Evolutionary conservation across 1,140 invertebrate species (phyloP).

Genomic region (Drosophila insularis): DNA sequence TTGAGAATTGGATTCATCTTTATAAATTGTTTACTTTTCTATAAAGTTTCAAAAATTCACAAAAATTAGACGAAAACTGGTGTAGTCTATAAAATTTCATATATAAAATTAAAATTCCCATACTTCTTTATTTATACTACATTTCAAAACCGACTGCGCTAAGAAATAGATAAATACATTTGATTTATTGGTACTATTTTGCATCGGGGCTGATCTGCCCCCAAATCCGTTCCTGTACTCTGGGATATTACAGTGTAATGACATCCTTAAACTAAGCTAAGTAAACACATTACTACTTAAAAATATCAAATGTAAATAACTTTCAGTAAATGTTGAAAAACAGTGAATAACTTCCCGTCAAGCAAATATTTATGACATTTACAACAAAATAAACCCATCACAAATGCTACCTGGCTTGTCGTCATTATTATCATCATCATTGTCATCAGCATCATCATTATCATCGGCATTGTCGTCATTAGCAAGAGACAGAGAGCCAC

Average conservation of each 20-base stretch:
- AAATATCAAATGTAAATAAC: constrained; percentile 13
- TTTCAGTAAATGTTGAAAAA: background rate
- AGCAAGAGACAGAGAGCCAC: background rate
- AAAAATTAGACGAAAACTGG: no score
- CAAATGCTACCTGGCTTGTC: constrained; percentile 40
- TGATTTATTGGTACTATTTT: no score
- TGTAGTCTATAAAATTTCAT: no score
- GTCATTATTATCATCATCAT: constrained; percentile 18
- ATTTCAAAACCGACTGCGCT: no score
- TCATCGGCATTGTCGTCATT: background rate
- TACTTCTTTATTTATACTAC: no score
- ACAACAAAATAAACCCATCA: constrained; percentile 41
- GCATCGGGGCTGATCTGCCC: background rate
- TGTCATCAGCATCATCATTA: background rate
- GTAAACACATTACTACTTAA: background rate
- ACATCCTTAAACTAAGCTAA: background rate
- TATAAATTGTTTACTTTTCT: no score
- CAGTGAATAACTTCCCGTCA: background rate
- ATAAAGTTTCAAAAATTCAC: no score
- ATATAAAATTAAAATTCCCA: no score
- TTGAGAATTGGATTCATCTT: no score
- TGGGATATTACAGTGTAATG: background rate
- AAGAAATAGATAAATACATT: no score
- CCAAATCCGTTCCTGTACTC: background rate
- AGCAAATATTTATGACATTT: constrained; percentile 14